These are phyloP conservation scores for Diabrotica balteata DNA, from an alignment of 2,888 invertebrate genomes.

Conservation along the genomic window DNA sequence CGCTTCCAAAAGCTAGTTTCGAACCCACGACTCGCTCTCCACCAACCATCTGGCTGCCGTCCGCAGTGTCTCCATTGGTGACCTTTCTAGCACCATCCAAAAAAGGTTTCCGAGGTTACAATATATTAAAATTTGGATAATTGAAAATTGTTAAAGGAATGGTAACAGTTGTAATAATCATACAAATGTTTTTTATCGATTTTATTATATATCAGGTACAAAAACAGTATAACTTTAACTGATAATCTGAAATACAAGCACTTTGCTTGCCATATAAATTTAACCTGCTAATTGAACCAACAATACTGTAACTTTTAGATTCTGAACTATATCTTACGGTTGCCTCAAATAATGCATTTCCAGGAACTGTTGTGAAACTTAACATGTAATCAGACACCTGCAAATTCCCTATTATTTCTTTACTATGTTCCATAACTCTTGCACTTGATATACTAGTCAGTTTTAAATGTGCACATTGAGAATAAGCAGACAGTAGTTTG, in stretches of 20 bases:
- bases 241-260: constrained; percentile 75
- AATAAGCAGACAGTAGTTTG: constrained; percentile 64
- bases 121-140: no score
- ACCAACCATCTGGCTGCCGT: no score
- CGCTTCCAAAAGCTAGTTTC: no score
- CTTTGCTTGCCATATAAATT: constrained; percentile 83
- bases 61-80: no score
- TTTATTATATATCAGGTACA: constrained; percentile 57
- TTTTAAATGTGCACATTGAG: constrained; percentile 71
- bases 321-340: constrained; percentile 67
- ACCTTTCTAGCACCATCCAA: no score
- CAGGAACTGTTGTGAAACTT: constrained; percentile 70
- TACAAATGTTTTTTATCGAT: no score
- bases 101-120: no score
- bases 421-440: constrained; percentile 65
- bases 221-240: constrained; percentile 80
- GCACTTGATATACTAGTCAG: constrained; percentile 72
- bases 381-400: constrained; percentile 68
- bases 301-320: constrained; percentile 60
- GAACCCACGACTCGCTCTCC: no score
- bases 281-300: constrained; percentile 78
- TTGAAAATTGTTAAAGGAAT: no score
- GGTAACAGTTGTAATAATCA: no score
- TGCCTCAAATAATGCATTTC: constrained; percentile 79
- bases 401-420: constrained; percentile 51